A percentile compares a stretch with the other conserved stretches of the same genome.
phyloP scores from a whole-genome alignment of 2,888 invertebrate species.

The Cryptops parisi region DNA sequence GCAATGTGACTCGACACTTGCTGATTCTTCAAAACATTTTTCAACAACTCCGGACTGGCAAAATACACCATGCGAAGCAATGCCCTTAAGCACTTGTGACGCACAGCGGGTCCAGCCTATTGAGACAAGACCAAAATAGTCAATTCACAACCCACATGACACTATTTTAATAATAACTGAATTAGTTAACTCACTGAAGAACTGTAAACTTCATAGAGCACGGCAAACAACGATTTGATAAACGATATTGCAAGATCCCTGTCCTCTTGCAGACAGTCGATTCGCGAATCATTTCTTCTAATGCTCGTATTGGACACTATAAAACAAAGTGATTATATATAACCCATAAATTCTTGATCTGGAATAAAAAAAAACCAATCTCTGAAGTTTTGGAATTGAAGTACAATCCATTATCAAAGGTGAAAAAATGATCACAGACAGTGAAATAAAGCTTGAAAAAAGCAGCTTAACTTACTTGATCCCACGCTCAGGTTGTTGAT shows the following conservation, averaged over 20 bases:
- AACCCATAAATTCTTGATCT: too few species aligned
- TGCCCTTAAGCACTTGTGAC: conserved; percentile 92
- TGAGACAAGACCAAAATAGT: not conserved
- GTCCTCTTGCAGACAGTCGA: conserved; percentile 53
- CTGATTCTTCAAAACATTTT: conserved; percentile 49
- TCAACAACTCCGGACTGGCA: conserved; percentile 69
- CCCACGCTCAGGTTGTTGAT: conserved; percentile 25
- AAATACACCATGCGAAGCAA: conserved; percentile 93
- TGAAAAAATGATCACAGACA: too few species aligned
- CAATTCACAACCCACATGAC: not conserved
- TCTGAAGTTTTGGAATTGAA: too few species aligned
- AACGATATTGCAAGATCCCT: conserved; percentile 51
- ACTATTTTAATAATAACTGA: not conserved
- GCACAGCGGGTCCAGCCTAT: conserved; percentile 87
- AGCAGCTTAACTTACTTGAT: conserved; percentile 14
- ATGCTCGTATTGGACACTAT: conserved; percentile 20
- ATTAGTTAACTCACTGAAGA: conserved; percentile 48
- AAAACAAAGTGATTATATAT: too few species aligned
- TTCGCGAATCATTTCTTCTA: conserved; percentile 43
- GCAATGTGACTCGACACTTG: conserved; percentile 93
- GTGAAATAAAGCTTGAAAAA: too few species aligned
- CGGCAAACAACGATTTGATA: conserved; percentile 71
- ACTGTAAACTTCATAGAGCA: conserved; percentile 95
- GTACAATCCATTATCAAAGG: too few species aligned
- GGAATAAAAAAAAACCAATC: too few species aligned